Base-by-base conservation (phyloP, 2,797 vertebrate genomes). In the Macropus fuliginosus region DNA sequence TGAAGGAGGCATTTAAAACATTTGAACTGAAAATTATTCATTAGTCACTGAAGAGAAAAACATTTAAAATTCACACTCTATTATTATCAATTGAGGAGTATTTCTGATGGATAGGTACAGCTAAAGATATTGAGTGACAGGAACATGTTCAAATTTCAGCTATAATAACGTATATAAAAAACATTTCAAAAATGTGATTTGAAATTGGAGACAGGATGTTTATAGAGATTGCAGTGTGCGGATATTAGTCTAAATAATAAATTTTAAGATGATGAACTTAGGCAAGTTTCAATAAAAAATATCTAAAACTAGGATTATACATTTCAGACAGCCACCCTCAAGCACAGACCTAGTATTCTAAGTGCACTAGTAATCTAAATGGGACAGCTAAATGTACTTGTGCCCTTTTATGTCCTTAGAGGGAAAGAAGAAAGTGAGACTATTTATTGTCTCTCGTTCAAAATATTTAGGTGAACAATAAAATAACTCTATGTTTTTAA, bases 401-500 rank as follows among this genome's bases (percentile, higher is more conserved):
- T 40, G n/a, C 24, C 16, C n/a, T 74, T 74, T 74, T 21, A 74
- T 24, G 8, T 16, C 66, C n/a, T 40, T 18, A 81, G n/a, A 24
- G 29, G 4, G 62, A 66, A n/a, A 74, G 13, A 74, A 74, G 46
- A 81, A 74, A 46, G n/a, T 46, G 66, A 81, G 18, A 81, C 21
- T 81, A 40, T 21, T 81, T 18, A 52, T 52, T 5, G 52, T 8
- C 18, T 46, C n/a, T 40, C 40, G 34, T 74, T 74, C 95, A 94
- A 93, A 89, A 54, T 91, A 31, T 54, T 34, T 9, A 56, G 55
- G 59, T 29, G 5, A 16, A 56, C 46, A 96, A 66, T 52, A 95
- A 89, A 95, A 91, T 90, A 95, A 95, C 91, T 46, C 54, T 92
- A 3, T 92, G 90, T 62, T 95, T 94, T 95, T 95, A 94, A 93